Percentiles rank a stretch among this genome's conserved stretches.
Conservation (phyloP, 2,797 vertebrate genomes). For the Rhynchotus rufescens region DNA sequence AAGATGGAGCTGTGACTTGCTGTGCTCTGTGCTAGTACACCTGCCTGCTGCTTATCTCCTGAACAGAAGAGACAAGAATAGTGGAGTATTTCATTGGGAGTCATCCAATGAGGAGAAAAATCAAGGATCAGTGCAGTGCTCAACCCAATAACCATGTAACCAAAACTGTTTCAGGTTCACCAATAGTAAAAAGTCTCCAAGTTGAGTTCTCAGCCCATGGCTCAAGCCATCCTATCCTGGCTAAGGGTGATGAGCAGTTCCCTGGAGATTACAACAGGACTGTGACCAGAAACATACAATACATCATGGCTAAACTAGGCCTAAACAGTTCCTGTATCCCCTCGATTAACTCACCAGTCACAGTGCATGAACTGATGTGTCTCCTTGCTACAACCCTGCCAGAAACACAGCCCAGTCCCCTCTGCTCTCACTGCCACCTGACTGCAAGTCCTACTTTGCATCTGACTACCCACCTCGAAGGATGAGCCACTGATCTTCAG, state of each 20-base stretch:
- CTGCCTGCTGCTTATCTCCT: slow-evolving; percentile 12
- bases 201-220: background rate
- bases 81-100: background rate
- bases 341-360: background rate
- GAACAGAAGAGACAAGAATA: background rate
- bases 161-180: background rate
- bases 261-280: background rate
- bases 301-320: background rate
- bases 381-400: background rate
- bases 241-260: background rate
- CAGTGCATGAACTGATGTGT: background rate
- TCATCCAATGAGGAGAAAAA: background rate
- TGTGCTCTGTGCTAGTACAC: background rate
- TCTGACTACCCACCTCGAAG: slow-evolving; percentile 67
- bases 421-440: background rate
- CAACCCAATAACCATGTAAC: background rate
- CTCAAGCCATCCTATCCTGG: background rate
- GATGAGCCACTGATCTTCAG: slow-evolving; percentile 55
- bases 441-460: background rate
- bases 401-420: background rate
- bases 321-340: background rate
- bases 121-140: background rate
- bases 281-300: background rate
- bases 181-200: background rate
- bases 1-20: slow-evolving; percentile 54